Base-by-base conservation (phyloP, 2,888 invertebrate species). In the Agrilus biguttatus region DNA sequence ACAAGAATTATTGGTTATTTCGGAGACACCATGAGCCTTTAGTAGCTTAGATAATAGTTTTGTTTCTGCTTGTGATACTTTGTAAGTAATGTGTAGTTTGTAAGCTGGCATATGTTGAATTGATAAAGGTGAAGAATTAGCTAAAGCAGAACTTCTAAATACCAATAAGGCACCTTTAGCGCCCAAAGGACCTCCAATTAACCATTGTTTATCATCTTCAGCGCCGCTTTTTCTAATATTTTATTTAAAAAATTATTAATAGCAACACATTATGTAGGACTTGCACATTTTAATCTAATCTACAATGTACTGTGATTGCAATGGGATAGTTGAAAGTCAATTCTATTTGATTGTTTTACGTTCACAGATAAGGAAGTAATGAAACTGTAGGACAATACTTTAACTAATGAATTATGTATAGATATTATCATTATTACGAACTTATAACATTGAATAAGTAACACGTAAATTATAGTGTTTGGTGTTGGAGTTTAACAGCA, bases 61-160 rank as follows among this genome's bases (percentile, higher is more conserved):
- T 0, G 87, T 85, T 65, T 88, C 87, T 6, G 86, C 83, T 63
- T 87, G 85, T 48, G 81, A 75, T 48, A 65, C 66, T 63, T 85
- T 87, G 65, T 85, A 88, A 1, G 82, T 81, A 57, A 86, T 79
- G 58, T 81, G 80, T 23, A 87, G 69, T 43, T 76, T 66, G 37
- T 73, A 67, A 2, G 78, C 83, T 4, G 83, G 83, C 73, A 80
- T 80, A 49, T 72, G 55, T 41, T 58, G 57, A 45, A 62, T 58
- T 19, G 59, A 52, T 28, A 49, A 36, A 34, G 60, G 60, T 6
- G 56, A 53, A 2, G 60, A 49, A 46, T 60, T 59, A 1, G 77
- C 78, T 48, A 79, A 64, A 37, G 77, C 77, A 49, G 75, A 74
- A 54, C 80, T 79, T 53, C 78, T 69, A 64, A 83, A 83, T 39